Evolutionary conservation across 2,888 invertebrate genomes (phyloP).

Genomic region (Zonitis immaculata): DNA sequence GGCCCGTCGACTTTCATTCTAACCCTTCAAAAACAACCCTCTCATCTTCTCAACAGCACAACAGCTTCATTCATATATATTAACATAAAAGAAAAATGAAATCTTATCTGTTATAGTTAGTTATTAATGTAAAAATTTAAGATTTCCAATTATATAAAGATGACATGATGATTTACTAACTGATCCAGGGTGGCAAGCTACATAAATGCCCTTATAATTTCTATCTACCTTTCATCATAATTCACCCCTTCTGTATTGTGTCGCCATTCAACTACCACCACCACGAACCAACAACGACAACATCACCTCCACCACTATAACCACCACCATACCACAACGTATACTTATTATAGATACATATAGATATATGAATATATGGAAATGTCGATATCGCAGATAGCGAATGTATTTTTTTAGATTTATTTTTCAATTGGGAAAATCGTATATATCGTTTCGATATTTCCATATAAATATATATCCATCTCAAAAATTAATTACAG

Average conservation of each 20-base stretch:
- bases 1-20: conserved; percentile 30
- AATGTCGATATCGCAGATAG: conserved; percentile 40
- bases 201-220: conserved; percentile 26
- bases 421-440: conserved; percentile 45
- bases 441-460: conserved; percentile 42
- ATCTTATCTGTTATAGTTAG: too few relatives aligned
- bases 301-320: conserved; percentile 22
- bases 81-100: too few relatives aligned
- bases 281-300: conserved; percentile 16
- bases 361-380: conserved; percentile 19
- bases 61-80: too few relatives aligned
- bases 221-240: conserved; percentile 6
- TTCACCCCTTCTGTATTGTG: conserved; percentile 11
- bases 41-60: conserved; percentile 27
- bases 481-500: conserved; percentile 49
- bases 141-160: too few relatives aligned
- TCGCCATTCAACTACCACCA: conserved; percentile 2
- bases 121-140: too few relatives aligned
- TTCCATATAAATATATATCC: conserved; percentile 48
- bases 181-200: conserved; percentile 39
- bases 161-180: conserved; percentile 7
- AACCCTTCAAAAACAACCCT: conserved; percentile 27
- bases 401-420: conserved; percentile 46
- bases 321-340: conserved; percentile 14
- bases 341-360: background rate